Percentiles rank a stretch among this genome's conserved stretches.
These are phyloP conservation scores for Sturnus vulgaris DNA, from an alignment of 2,113 vertebrate genomes.

Conservation along the genomic window DNA sequence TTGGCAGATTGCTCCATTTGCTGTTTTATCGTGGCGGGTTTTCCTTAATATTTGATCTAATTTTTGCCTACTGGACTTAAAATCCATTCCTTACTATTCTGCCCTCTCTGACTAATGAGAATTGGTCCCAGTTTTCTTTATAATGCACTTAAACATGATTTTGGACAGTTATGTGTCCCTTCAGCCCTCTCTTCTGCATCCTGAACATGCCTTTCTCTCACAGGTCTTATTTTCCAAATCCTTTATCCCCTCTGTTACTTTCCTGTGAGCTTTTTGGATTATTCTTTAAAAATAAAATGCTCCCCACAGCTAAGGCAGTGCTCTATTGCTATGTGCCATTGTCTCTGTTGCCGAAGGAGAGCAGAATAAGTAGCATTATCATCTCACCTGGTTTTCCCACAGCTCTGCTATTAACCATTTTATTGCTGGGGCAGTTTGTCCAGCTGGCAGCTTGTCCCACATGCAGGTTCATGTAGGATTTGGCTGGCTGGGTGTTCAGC, in stretches of 20 bases:
- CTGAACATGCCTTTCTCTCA: background rate
- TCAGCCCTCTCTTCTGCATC: background rate
- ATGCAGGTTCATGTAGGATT: background rate
- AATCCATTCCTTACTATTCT: slow-evolving; percentile 35
- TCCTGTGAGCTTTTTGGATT: background rate
- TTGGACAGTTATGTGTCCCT: background rate
- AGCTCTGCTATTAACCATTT: background rate
- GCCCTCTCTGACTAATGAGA: slow-evolving; percentile 46
- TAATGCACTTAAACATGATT: background rate
- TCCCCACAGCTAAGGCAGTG: background rate
- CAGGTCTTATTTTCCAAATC: slow-evolving; percentile 17
- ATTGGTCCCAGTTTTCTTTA: background rate
- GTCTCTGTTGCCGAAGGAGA: background rate
- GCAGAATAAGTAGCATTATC: background rate
- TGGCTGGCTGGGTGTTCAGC: background rate
- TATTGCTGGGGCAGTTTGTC: background rate
- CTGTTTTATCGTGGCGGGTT: background rate
- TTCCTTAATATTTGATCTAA: slow-evolving; percentile 3
- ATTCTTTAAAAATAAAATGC: background rate
- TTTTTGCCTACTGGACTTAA: slow-evolving; percentile 30
- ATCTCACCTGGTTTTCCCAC: background rate
- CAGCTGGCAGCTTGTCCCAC: background rate
- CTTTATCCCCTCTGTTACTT: background rate
- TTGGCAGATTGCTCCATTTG: background rate
- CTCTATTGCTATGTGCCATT: background rate